phyloP scores from a whole-genome alignment of 2,113 vertebrate genomes.

The Laterallus jamaicensis region DNA sequence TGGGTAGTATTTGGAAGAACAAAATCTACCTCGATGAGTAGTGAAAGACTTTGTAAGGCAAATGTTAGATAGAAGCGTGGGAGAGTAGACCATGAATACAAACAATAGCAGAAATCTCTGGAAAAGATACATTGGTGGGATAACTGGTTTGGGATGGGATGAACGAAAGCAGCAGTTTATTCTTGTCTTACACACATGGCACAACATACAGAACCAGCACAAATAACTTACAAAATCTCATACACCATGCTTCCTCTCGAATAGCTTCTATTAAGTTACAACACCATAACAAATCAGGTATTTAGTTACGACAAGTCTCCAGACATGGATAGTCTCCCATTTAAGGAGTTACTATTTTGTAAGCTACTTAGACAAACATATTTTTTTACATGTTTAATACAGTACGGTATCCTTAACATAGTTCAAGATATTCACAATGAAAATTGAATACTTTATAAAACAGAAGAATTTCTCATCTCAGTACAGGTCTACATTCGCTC shows the following conservation, averaged over 20 bases:
- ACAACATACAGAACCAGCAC: conserved; percentile 81
- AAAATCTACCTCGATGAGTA: not conserved
- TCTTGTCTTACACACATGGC: conserved; percentile 78
- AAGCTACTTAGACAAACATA: conserved; percentile 74
- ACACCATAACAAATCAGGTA: conserved; percentile 77
- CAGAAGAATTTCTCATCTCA: conserved; percentile 48
- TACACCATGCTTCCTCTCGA: conserved; percentile 78
- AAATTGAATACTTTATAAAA: conserved; percentile 71
- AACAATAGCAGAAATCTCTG: not conserved
- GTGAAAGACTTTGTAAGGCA: not conserved
- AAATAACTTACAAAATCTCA: conserved; percentile 75
- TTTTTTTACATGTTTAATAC: conserved; percentile 79
- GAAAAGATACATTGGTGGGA: not conserved
- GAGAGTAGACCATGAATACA: not conserved
- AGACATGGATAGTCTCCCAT: conserved; percentile 57
- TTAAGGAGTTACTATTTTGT: conserved; percentile 40
- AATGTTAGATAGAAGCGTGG: not conserved
- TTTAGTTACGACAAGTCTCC: conserved; percentile 74
- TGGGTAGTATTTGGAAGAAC: not conserved
- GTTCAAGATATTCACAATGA: conserved; percentile 76
- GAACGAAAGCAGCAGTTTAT: conserved; percentile 81
- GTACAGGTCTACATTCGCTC: conserved; percentile 16
- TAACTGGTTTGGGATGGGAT: conserved; percentile 47
- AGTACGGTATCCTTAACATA: conserved; percentile 75
- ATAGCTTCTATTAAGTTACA: conserved; percentile 78